Percentiles rank a stretch among this genome's conserved stretches.
These are phyloP conservation scores for Mayetiola destructor DNA, from an alignment of 2,888 invertebrate genomes.

Conservation along the genomic window DNA sequence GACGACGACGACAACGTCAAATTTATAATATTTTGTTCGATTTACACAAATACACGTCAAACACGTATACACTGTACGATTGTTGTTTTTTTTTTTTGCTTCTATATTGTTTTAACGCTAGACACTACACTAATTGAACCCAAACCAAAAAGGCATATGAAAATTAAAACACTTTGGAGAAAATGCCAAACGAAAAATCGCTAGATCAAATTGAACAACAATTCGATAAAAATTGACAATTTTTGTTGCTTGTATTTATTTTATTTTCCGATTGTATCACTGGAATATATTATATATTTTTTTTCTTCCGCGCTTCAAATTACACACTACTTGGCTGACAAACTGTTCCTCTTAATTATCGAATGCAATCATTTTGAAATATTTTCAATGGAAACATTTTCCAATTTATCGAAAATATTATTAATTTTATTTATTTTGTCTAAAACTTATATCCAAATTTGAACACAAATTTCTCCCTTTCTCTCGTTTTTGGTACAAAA, in stretches of 20 bases:
- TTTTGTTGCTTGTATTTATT: too few species aligned
- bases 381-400: neutral
- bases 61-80: conserved; percentile 6
- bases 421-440: neutral
- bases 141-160: conserved; percentile 7
- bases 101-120: conserved; percentile 12
- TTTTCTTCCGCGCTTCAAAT: too few species aligned
- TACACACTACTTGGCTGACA: too few species aligned
- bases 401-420: neutral
- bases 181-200: conserved; percentile 10
- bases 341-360: too few species aligned
- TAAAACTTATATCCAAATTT: neutral
- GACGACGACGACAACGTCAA: neutral
- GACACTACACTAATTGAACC: conserved; percentile 11
- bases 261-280: too few species aligned
- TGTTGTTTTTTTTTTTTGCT: too few species aligned
- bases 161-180: too few species aligned
- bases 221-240: too few species aligned
- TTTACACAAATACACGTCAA: conserved; percentile 9
- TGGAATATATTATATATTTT: too few species aligned
- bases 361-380: conserved; percentile 10
- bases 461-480: neutral
- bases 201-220: too few species aligned
- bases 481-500: too few species aligned
- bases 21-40: conserved; percentile 9